Evolutionary conservation across 2,113 vertebrate genomes (phyloP).

Genomic region (Penelope pileata): DNA sequence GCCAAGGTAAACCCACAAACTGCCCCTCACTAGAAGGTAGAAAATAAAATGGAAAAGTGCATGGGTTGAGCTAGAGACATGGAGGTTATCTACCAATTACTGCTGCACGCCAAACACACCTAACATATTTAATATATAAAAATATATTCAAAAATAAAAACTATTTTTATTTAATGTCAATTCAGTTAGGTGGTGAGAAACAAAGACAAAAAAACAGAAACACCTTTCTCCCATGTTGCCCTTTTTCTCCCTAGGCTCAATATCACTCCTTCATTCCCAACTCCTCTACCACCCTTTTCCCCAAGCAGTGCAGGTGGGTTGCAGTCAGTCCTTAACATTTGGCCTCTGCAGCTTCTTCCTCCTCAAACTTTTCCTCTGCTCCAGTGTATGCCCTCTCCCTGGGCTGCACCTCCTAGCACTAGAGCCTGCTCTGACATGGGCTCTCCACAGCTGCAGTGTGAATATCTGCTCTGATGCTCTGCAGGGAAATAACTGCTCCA

Average conservation of each 20-base stretch:
- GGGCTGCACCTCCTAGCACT: not conserved
- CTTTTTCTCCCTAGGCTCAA: not conserved
- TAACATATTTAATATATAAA: too few relatives aligned
- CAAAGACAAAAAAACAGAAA: not conserved
- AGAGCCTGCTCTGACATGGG: not conserved
- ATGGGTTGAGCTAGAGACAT: not conserved
- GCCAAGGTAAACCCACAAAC: too few relatives aligned
- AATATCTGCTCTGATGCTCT: not conserved
- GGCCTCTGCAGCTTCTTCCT: not conserved
- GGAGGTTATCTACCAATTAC: not conserved
- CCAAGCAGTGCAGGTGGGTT: fast-evolving
- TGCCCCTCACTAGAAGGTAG: not conserved
- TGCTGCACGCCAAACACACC: not conserved
- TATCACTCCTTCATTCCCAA: not conserved
- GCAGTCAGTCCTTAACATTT: not conserved
- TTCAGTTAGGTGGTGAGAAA: not conserved
- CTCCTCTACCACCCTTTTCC: not conserved
- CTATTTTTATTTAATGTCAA: not conserved
- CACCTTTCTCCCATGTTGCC: not conserved
- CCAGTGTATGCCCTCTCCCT: not conserved
- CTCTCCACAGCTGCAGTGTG: not conserved
- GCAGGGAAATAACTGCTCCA: not conserved
- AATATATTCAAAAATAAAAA: too few relatives aligned
- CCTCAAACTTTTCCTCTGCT: not conserved
- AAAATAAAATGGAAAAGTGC: not conserved